Evolutionary conservation across 2,888 invertebrate genomes (phyloP).

Genomic region (Stenichneumon culpator): DNA sequence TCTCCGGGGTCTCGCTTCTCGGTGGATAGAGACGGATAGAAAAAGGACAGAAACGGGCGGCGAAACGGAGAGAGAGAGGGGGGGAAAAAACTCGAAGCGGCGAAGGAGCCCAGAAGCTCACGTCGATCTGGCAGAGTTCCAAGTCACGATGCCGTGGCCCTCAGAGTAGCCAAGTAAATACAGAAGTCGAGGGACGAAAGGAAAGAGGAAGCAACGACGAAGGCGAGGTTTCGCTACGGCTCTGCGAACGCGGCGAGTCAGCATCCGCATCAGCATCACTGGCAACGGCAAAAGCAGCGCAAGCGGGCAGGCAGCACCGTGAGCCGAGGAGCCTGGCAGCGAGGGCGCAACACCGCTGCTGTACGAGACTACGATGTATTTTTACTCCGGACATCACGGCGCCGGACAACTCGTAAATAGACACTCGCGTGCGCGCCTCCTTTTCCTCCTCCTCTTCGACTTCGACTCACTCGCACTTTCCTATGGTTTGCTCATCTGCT

Average conservation of each 20-base stretch:
- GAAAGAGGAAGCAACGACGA: slow-evolving; percentile 51
- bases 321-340: slow-evolving; percentile 50
- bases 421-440: slow-evolving; percentile 78
- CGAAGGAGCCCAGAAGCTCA: slow-evolving; percentile 48
- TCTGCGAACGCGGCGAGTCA: slow-evolving; percentile 43
- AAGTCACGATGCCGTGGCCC: slow-evolving; percentile 66
- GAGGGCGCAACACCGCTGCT: slow-evolving; percentile 57
- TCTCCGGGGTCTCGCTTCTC: slow-evolving; percentile 32
- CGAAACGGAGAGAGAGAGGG: slow-evolving; percentile 4
- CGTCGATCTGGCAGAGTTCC: slow-evolving; percentile 68
- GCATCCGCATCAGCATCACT: slow-evolving; percentile 44
- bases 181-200: slow-evolving; percentile 60
- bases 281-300: slow-evolving; percentile 23
- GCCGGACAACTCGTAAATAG: slow-evolving; percentile 85
- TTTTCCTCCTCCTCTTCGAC: slow-evolving; percentile 56
- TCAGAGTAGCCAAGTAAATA: slow-evolving; percentile 72
- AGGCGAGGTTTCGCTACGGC: slow-evolving; percentile 53
- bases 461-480: slow-evolving; percentile 42
- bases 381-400: slow-evolving; percentile 85
- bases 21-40: slow-evolving; percentile 29
- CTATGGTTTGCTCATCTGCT: slow-evolving; percentile 47
- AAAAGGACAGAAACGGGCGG: not conserved
- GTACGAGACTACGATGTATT: slow-evolving; percentile 82
- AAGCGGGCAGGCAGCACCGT: slow-evolving; percentile 6
- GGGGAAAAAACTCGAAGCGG: slow-evolving; percentile 36